phyloP scores from a whole-genome alignment of 2,797 vertebrate genomes.

The Sandelia bainsii region DNA sequence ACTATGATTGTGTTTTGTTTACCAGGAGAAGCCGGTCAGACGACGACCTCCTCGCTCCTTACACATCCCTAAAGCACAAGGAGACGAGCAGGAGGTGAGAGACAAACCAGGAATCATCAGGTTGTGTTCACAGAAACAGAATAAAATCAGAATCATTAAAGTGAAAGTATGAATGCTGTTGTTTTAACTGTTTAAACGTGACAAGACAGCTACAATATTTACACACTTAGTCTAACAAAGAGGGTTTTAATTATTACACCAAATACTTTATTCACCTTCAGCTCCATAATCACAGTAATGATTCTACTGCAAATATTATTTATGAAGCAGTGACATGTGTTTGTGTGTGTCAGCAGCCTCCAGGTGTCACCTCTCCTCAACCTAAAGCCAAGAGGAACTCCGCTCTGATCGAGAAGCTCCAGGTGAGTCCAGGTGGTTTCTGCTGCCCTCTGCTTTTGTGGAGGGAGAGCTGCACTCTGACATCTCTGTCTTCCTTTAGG shows the following conservation, averaged over 20 bases:
- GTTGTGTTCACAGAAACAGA: too few relatives aligned
- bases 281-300: too few relatives aligned
- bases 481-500: constrained; percentile 60
- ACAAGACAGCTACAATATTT: too few relatives aligned
- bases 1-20: neutral
- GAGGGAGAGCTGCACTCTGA: neutral
- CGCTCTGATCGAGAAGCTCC: constrained; percentile 84
- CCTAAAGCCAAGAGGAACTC: constrained; percentile 80
- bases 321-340: too few relatives aligned
- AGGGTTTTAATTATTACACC: too few relatives aligned
- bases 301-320: too few relatives aligned
- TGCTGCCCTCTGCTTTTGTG: constrained; percentile 53
- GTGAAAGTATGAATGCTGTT: too few relatives aligned
- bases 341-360: constrained; percentile 48
- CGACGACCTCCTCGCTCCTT: constrained; percentile 76
- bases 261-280: too few relatives aligned
- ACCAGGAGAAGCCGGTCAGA: constrained; percentile 76
- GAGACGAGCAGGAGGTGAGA: constrained; percentile 69
- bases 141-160: too few relatives aligned
- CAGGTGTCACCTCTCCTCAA: constrained; percentile 51
- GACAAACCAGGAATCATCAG: too few relatives aligned
- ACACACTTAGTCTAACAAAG: too few relatives aligned
- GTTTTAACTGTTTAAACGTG: too few relatives aligned
- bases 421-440: constrained; percentile 70
- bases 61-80: constrained; percentile 38